Evolutionary conservation across 2,797 vertebrate genomes (phyloP).

Genomic region (Coranthus polyacanthus): DNA sequence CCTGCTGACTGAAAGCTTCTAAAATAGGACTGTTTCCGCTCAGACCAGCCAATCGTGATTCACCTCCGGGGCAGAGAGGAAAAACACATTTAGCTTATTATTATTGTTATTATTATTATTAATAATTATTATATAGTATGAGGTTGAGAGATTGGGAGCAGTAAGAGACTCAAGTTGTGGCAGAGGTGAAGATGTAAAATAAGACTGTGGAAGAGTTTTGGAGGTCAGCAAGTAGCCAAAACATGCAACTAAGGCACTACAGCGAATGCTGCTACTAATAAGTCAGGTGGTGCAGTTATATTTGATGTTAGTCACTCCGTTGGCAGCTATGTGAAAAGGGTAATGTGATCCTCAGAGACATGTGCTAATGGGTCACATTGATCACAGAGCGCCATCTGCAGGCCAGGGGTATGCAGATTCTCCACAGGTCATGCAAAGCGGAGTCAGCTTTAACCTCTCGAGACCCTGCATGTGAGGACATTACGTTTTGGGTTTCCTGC

Average conservation of each 20-base stretch:
- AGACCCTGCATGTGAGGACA: no score
- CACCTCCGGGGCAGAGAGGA: conserved; percentile 36
- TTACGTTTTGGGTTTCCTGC: no score
- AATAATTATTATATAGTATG: conserved; percentile 33
- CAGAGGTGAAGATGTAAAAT: background rate
- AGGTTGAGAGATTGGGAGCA: conserved; percentile 25
- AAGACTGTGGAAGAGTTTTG: background rate
- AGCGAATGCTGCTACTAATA: conserved; percentile 18
- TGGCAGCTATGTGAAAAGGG: conserved; percentile 11
- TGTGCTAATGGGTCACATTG: conserved; percentile 29
- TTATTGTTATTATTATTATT: conserved; percentile 44
- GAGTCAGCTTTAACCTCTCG: no score
- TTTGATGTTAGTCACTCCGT: conserved; percentile 21
- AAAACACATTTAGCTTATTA: conserved; percentile 43
- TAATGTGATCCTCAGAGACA: conserved; percentile 36
- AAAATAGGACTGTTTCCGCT: conserved; percentile 61
- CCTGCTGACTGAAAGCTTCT: conserved; percentile 61
- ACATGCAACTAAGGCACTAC: background rate
- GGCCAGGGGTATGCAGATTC: conserved; percentile 38
- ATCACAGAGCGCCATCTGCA: conserved; percentile 68
- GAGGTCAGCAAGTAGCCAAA: conserved; percentile 5
- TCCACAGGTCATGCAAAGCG: background rate
- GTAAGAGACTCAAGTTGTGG: conserved; percentile 10
- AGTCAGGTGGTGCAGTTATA: conserved; percentile 9
- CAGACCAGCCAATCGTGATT: conserved; percentile 54